phyloP scores from a whole-genome alignment of 2,797 vertebrate species.

The Syndactyla subalaris region DNA sequence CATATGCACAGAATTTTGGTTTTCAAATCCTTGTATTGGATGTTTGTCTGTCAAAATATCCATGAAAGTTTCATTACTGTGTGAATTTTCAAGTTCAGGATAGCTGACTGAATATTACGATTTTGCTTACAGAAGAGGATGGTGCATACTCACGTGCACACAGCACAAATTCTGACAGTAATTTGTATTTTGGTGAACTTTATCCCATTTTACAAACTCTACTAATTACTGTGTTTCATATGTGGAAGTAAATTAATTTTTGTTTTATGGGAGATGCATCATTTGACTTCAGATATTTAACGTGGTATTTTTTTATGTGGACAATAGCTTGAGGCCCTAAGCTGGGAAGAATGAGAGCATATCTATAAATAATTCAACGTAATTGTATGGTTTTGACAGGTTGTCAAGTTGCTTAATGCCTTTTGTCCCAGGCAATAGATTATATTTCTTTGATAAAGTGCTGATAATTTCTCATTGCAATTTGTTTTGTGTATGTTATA shows the following conservation, averaged over 20 bases:
- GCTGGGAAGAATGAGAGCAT: conserved; percentile 65
- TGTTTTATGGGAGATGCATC: conserved; percentile 26
- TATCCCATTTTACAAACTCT: neutral
- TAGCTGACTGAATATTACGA: neutral
- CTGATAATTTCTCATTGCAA: conserved; percentile 71
- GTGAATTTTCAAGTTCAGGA: neutral
- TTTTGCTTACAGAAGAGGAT: neutral
- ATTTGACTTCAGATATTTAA: conserved; percentile 63
- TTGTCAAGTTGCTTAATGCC: conserved; percentile 76
- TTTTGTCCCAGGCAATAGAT: conserved; percentile 78
- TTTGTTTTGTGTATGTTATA: conserved; percentile 72
- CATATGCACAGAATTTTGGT: neutral
- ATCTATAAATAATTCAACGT: conserved; percentile 85
- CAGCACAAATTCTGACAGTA: neutral
- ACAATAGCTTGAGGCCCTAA: conserved; percentile 50
- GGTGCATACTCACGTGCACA: neutral
- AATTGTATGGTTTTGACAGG: conserved; percentile 81
- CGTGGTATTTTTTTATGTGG: conserved; percentile 22
- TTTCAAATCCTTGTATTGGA: neutral
- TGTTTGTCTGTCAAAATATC: neutral
- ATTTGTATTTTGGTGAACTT: neutral
- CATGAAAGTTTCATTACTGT: neutral
- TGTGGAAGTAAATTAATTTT: conserved; percentile 49
- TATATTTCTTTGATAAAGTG: conserved; percentile 73
- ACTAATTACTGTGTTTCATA: conserved; percentile 14